phyloP scores from a whole-genome alignment of 2,797 vertebrate species.

The Crocodylus rhombifer region DNA sequence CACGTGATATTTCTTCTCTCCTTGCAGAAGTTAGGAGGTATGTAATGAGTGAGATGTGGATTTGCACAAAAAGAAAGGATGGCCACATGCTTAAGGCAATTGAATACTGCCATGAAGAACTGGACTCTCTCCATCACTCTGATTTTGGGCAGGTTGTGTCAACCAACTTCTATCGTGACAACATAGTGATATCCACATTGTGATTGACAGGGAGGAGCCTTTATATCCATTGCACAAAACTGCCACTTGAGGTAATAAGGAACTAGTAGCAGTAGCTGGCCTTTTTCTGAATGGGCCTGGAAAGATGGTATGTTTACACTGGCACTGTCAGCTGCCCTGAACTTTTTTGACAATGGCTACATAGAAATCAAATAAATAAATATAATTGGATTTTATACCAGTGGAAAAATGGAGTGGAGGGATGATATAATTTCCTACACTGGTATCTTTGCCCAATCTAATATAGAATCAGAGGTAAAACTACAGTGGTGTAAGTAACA shows the following conservation, averaged over 20 bases:
- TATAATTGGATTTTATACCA: too few species aligned
- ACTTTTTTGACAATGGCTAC: too few species aligned
- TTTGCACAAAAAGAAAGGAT: background rate
- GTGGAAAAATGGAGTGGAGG: too few species aligned
- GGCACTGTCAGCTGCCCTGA: too few species aligned
- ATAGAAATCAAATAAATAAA: too few species aligned
- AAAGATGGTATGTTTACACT: too few species aligned
- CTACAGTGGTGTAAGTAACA: too few species aligned
- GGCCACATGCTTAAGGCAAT: background rate
- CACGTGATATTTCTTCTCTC: background rate
- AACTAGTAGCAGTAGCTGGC: background rate
- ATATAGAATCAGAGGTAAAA: too few species aligned
- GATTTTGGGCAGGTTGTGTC: background rate
- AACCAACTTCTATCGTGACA: background rate
- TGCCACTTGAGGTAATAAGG: background rate
- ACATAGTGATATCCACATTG: background rate
- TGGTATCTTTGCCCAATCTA: too few species aligned
- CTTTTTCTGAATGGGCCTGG: background rate
- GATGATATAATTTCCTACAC: too few species aligned
- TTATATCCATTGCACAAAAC: background rate
- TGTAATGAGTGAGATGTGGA: background rate
- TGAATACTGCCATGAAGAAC: background rate
- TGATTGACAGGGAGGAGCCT: background rate
- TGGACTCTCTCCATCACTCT: background rate
- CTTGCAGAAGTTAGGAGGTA: background rate